Evolutionary conservation across 2,888 invertebrate species (phyloP).

Genomic region (Crioceris asparagi): DNA sequence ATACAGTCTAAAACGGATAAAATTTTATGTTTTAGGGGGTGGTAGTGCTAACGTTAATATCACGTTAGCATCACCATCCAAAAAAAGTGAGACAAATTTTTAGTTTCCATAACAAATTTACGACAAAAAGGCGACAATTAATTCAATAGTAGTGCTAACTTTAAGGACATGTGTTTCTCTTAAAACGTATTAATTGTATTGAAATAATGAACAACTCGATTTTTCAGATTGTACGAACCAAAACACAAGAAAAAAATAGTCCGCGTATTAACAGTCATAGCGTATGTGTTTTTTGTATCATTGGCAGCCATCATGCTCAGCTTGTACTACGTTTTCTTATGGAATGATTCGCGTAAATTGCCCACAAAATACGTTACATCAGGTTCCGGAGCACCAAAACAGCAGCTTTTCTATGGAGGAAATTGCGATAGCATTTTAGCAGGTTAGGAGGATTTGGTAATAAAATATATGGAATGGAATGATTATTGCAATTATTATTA

Average conservation of each 20-base stretch:
- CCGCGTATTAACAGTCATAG: slow-evolving; percentile 83
- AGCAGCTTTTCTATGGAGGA: slow-evolving; percentile 11
- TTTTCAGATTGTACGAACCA: slow-evolving; percentile 67
- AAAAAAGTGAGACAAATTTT: too few relatives aligned
- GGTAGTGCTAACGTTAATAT: too few relatives aligned
- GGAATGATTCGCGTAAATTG: slow-evolving; percentile 62
- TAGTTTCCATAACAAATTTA: too few relatives aligned
- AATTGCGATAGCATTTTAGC: slow-evolving; percentile 25
- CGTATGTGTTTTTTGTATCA: slow-evolving; percentile 89
- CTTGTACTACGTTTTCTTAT: slow-evolving; percentile 87
- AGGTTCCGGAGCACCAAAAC: slow-evolving; percentile 8
- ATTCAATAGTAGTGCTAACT: too few relatives aligned
- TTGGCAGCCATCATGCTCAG: slow-evolving; percentile 88
- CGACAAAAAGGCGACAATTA: too few relatives aligned
- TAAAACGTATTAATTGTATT: too few relatives aligned
- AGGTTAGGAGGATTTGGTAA: slow-evolving; percentile 17
- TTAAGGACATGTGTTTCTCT: too few relatives aligned
- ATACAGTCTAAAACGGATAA: too few relatives aligned
- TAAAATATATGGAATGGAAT: neutral
- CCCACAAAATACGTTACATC: slow-evolving; percentile 17
- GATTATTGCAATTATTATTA: neutral
- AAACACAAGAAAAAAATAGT: slow-evolving; percentile 82
- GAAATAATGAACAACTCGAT: too few relatives aligned
- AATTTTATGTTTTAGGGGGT: too few relatives aligned
- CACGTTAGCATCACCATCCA: too few relatives aligned